Evolutionary conservation across 1,140 invertebrate species (phyloP), one percentile per base, ranked within the genome.

Genomic region (Forficula auricularia): DNA sequence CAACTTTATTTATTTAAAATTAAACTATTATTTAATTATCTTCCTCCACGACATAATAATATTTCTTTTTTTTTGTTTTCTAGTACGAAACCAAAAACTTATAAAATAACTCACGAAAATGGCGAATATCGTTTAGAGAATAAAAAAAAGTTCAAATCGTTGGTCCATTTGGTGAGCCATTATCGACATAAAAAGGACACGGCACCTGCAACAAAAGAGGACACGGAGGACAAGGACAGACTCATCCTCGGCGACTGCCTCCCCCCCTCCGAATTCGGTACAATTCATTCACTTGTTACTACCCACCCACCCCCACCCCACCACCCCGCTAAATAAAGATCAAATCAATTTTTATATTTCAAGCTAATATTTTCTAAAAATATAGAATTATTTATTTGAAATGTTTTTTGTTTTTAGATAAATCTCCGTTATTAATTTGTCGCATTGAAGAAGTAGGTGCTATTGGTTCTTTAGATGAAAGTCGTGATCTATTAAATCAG

Each of bases 241-340:
- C 63, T 80, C 52, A 71, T 66, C 52, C 57, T 84, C 6, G 65
- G 70, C 30, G 78, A 83, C 57, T 84, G 82, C 52, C 68, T 89
- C 54, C 81, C 79, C 32, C 75, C 83, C 12, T 86, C 84, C 2
- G 82, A 86, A 67, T 84, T 83, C 66, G 85, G 80, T 84, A 68
- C 54, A 54, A n/a, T 50, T 22, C 2, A 8, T n/a, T n/a, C n/a
- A n/a, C n/a, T n/a, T n/a, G n/a, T n/a, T n/a, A n/a, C n/a, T n/a
- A n/a, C n/a, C n/a, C n/a, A n/a, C n/a, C n/a, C n/a, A n/a, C n/a
- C n/a, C n/a, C n/a, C n/a, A n/a, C n/a, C n/a, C n/a, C n/a, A n/a
- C n/a, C n/a, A n/a, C n/a, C n/a, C n/a, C n/a, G n/a, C n/a, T n/a
- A n/a, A n/a, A n/a, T n/a, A n/a, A n/a, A n/a, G n/a, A n/a, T n/a